These are phyloP conservation scores for Cirrhinus molitorella DNA, from an alignment of 2,797 vertebrate genomes.

Conservation along the genomic window DNA sequence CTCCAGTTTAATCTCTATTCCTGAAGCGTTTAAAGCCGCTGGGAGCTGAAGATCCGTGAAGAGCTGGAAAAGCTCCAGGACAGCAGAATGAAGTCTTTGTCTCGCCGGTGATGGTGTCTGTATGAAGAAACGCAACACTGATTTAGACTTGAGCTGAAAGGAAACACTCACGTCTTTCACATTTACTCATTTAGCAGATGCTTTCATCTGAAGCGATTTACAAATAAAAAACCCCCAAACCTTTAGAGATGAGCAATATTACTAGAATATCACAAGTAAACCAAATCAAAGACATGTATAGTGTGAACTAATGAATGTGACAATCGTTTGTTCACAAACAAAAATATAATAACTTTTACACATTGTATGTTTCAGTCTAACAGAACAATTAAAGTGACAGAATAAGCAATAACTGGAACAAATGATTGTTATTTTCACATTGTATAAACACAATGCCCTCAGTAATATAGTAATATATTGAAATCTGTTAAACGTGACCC, in stretches of 20 bases:
- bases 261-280: background rate
- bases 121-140: background rate
- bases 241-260: too few relatives aligned
- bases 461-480: too few relatives aligned
- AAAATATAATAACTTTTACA: too few relatives aligned
- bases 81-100: conserved; percentile 1
- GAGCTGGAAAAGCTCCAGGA: background rate
- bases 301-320: background rate
- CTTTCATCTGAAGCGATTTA: background rate
- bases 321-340: background rate
- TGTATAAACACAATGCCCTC: too few relatives aligned
- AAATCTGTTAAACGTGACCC: too few relatives aligned
- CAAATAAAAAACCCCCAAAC: background rate
- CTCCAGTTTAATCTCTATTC: background rate
- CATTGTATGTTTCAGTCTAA: too few relatives aligned
- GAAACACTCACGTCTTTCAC: background rate
- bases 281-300: background rate
- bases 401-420: too few relatives aligned
- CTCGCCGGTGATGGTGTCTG: background rate
- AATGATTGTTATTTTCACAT: too few relatives aligned
- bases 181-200: background rate
- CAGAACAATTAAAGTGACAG: too few relatives aligned
- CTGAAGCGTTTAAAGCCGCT: background rate
- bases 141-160: background rate
- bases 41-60: background rate